Conservation (phyloP, 2,888 invertebrate genomes). For the Lasioglossum vierecki region DNA sequence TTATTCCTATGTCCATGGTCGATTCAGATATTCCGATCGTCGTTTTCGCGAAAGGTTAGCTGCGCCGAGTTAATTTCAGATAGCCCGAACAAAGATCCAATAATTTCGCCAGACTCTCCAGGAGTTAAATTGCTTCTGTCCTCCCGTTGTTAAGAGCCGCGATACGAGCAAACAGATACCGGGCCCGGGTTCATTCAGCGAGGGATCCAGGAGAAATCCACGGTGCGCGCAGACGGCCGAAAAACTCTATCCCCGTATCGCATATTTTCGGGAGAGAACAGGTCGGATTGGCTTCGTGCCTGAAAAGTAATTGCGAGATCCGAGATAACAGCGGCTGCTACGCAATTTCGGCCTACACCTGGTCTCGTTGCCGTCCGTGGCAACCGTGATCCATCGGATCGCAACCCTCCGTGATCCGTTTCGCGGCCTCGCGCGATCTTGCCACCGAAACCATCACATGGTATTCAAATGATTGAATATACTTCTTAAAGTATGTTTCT, state of each 20-base stretch:
- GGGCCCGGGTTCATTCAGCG: not conserved
- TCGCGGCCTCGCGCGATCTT: not conserved
- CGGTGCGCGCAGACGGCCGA: slow-evolving; percentile 2
- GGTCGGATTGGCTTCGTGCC: slow-evolving; percentile 68
- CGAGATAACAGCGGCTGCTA: slow-evolving; percentile 67
- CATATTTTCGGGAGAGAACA: slow-evolving; percentile 65
- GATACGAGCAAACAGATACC: slow-evolving; percentile 16
- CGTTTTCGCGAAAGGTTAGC: not conserved
- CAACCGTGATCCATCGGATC: not conserved
- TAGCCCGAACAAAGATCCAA: not conserved
- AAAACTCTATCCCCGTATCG: slow-evolving; percentile 54
- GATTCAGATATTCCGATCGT: not conserved
- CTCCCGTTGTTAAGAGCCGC: slow-evolving; percentile 24
- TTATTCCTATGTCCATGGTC: too few species aligned
- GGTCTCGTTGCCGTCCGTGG: slow-evolving; percentile 34
- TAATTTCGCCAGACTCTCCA: not conserved
- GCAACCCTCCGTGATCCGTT: slow-evolving; percentile 22
- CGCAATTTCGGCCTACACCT: slow-evolving; percentile 70
- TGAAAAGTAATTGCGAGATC: slow-evolving; percentile 74
- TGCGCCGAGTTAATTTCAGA: not conserved
- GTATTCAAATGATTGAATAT: too few species aligned
- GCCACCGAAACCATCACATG: not conserved
- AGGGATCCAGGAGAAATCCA: not conserved
- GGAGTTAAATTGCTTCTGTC: slow-evolving; percentile 22
- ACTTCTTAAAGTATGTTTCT: too few species aligned